phyloP scores from a whole-genome alignment of 37 sponge, comb jelly and placozoan species.

The Axinella damicornis region DNA sequence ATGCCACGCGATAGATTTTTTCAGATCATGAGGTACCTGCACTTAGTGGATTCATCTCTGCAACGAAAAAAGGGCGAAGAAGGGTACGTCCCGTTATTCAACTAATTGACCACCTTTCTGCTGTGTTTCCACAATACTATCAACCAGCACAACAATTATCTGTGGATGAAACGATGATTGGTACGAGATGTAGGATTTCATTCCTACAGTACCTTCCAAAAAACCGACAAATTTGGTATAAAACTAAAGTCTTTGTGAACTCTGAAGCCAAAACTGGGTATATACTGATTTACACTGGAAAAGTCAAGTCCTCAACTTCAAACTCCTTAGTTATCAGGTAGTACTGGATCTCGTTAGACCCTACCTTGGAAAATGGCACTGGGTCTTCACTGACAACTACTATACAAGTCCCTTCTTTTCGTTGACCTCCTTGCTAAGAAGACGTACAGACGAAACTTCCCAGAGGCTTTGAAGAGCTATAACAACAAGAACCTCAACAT shows the following conservation, averaged over 20 bases:
- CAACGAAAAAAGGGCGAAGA: constrained; percentile 6
- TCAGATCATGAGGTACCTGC: neutral
- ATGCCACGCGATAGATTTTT: constrained; percentile 16
- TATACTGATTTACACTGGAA: constrained; percentile 4
- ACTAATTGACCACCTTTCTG: neutral
- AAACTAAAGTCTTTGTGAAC: constrained; percentile 6
- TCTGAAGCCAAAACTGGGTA: constrained; percentile 18
- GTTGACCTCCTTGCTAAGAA: neutral
- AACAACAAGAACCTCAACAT: too few species aligned
- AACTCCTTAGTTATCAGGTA: too few species aligned
- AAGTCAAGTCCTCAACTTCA: too few species aligned
- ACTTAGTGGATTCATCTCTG: neutral
- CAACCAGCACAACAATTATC: neutral
- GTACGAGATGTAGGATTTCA: neutral
- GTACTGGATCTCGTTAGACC: neutral
- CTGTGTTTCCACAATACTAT: constrained; percentile 1
- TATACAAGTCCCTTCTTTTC: constrained; percentile 13
- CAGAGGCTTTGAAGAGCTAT: too few species aligned
- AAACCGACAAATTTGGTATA: neutral
- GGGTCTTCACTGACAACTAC: constrained; percentile 37
- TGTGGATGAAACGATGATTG: constrained; percentile 29
- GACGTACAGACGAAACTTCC: neutral
- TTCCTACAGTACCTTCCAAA: constrained; percentile 17
- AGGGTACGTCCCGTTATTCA: neutral
- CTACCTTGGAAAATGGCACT: constrained; percentile 15